Evolutionary conservation across 1,140 invertebrate species (phyloP).

Genomic region (Drosophila neocordata): DNA sequence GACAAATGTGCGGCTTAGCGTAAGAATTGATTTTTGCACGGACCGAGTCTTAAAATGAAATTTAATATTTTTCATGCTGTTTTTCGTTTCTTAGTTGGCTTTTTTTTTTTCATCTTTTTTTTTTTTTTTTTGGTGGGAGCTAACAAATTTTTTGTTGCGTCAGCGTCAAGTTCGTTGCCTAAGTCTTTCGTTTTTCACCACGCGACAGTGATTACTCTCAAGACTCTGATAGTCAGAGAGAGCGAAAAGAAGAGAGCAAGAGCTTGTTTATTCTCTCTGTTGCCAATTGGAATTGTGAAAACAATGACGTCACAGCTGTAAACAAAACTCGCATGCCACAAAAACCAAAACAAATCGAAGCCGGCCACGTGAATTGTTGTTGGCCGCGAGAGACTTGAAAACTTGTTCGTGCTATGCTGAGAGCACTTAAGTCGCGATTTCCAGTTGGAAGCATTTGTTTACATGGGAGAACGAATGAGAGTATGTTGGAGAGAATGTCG

Average conservation of each 20-base stretch:
- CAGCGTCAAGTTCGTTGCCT: constrained; percentile 68
- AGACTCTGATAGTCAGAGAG: background rate
- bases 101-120: constrained; percentile 3
- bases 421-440: constrained; percentile 17
- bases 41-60: constrained; percentile 55
- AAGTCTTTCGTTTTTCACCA: constrained; percentile 64
- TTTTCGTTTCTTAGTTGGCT: background rate
- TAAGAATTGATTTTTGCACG: constrained; percentile 68
- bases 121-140: constrained; percentile 7
- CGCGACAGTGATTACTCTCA: background rate
- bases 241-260: constrained; percentile 28
- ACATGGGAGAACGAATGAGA: constrained; percentile 38
- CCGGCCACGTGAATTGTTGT: constrained; percentile 68
- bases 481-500: background rate
- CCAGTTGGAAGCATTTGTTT: constrained; percentile 67
- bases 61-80: constrained; percentile 58
- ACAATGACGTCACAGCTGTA: constrained; percentile 71
- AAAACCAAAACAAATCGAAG: constrained; percentile 77
- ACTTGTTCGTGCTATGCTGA: constrained; percentile 43
- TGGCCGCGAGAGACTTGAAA: constrained; percentile 28
- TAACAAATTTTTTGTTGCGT: constrained; percentile 35
- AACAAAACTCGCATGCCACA: constrained; percentile 55
- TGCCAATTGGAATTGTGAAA: constrained; percentile 72
- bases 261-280: constrained; percentile 7
- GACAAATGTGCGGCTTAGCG: constrained; percentile 74